Percentiles rank a stretch among this genome's conserved stretches.
Conservation (phyloP, 2,113 vertebrate genomes). For the Willisornis vidua region DNA sequence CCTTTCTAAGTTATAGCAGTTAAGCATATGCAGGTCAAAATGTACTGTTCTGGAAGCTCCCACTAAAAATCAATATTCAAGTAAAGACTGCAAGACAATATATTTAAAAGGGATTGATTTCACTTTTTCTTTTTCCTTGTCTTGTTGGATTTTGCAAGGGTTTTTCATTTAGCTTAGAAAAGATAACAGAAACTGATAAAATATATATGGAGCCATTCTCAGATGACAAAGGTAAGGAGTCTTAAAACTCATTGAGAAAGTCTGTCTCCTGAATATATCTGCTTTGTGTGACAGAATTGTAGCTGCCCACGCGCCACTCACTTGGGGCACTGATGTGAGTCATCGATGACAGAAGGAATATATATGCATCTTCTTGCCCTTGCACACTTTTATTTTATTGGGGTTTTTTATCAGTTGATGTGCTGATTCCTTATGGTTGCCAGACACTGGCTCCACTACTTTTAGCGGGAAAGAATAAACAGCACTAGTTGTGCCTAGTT, state of each 20-base stretch:
- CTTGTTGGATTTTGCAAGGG: not conserved
- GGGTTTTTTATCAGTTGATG: not conserved
- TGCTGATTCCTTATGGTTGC: not conserved
- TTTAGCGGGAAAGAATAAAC: not conserved
- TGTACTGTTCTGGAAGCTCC: not conserved
- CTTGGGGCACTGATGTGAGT: accelerated
- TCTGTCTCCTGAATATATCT: not conserved
- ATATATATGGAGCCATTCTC: not conserved
- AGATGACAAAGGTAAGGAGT: not conserved
- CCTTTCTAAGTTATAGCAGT: not conserved
- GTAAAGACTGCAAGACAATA: not conserved
- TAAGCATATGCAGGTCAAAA: not conserved
- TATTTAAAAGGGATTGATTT: not conserved
- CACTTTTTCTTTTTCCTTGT: not conserved
- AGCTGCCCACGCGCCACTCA: not conserved
- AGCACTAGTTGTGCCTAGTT: not conserved
- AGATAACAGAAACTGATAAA: not conserved
- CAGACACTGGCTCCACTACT: not conserved
- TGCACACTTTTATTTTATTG: not conserved
- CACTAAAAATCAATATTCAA: not conserved
- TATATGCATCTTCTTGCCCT: not conserved
- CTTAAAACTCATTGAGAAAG: not conserved
- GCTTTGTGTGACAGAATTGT: not conserved
- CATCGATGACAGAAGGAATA: not conserved
- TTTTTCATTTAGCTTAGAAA: not conserved